phyloP scores from a whole-genome alignment of 2,888 invertebrate genomes.

The Agrenia bidenticulata region DNA sequence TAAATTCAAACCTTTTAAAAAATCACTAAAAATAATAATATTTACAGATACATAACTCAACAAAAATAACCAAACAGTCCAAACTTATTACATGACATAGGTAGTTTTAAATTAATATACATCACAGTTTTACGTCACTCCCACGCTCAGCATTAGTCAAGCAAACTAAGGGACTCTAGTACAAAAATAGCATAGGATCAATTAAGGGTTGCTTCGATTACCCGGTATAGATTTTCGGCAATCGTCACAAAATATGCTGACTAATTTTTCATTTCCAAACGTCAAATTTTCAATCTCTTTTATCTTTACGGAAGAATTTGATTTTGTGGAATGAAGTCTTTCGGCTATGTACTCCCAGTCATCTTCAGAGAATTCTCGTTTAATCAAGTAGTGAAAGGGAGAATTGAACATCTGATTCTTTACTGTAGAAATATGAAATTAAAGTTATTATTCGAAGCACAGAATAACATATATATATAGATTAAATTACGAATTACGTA shows the following conservation, averaged over 20 bases:
- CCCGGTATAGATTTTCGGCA: slow-evolving; percentile 23
- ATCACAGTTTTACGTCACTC: too few relatives aligned
- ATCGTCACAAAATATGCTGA: slow-evolving; percentile 23
- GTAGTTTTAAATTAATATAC: too few relatives aligned
- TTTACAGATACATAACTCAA: too few relatives aligned
- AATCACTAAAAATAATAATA: too few relatives aligned
- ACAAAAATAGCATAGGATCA: too few relatives aligned
- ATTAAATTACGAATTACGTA: not conserved
- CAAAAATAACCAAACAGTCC: too few relatives aligned
- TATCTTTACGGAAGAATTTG: slow-evolving; percentile 22
- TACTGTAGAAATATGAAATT: slow-evolving; percentile 16
- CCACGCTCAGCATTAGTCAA: too few relatives aligned
- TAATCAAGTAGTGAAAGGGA: slow-evolving; percentile 17
- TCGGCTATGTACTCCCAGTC: slow-evolving; percentile 23
- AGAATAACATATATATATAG: not conserved
- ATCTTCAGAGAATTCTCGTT: slow-evolving; percentile 18
- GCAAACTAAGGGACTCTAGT: too few relatives aligned
- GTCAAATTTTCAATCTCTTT: slow-evolving; percentile 24
- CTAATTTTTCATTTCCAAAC: slow-evolving; percentile 11
- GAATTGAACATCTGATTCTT: slow-evolving; percentile 11
- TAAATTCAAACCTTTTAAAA: too few relatives aligned
- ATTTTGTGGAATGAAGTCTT: slow-evolving; percentile 18
- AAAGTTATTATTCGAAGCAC: too few relatives aligned
- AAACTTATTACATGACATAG: too few relatives aligned
- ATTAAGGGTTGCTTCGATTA: slow-evolving; percentile 3